Evolutionary conservation across 2,888 invertebrate genomes (phyloP).

Genomic region (Lampropteryx suffumata): DNA sequence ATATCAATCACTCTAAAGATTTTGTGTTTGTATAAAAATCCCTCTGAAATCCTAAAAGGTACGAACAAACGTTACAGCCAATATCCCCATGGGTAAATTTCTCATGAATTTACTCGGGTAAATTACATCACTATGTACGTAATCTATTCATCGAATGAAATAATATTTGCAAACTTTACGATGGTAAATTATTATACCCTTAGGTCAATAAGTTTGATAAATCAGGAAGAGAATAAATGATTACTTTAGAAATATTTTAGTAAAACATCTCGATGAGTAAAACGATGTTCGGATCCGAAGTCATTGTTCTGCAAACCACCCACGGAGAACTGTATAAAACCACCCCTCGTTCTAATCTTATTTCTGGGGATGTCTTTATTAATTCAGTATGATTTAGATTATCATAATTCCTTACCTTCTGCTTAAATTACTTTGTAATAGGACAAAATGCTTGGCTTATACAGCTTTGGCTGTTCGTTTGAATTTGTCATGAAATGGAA

Average conservation of each 20-base stretch:
- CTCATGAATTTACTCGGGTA: too few relatives aligned
- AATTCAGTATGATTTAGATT: constrained; percentile 49
- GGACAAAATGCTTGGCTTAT: constrained; percentile 43
- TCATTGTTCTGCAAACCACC: constrained; percentile 4
- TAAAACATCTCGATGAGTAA: too few relatives aligned
- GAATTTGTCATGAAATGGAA: constrained; percentile 30
- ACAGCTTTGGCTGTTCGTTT: constrained; percentile 39
- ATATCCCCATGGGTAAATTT: too few relatives aligned
- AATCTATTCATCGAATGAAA: too few relatives aligned
- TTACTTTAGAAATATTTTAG: neutral
- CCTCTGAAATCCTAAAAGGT: too few relatives aligned
- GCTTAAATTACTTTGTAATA: constrained; percentile 45
- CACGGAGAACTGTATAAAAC: constrained; percentile 11
- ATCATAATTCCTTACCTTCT: constrained; percentile 48
- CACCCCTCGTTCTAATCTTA: constrained; percentile 25
- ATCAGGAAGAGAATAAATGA: neutral
- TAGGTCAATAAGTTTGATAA: neutral
- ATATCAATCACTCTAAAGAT: too few relatives aligned
- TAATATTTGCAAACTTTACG: too few relatives aligned
- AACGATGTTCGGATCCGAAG: constrained; percentile 7
- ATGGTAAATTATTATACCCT: too few relatives aligned
- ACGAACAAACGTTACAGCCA: too few relatives aligned
- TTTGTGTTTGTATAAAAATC: too few relatives aligned
- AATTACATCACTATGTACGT: neutral
- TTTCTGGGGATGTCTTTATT: constrained; percentile 40